Base-by-base conservation (phyloP, 1,140 invertebrate species). In the Pseudomyrmex gracilis region DNA sequence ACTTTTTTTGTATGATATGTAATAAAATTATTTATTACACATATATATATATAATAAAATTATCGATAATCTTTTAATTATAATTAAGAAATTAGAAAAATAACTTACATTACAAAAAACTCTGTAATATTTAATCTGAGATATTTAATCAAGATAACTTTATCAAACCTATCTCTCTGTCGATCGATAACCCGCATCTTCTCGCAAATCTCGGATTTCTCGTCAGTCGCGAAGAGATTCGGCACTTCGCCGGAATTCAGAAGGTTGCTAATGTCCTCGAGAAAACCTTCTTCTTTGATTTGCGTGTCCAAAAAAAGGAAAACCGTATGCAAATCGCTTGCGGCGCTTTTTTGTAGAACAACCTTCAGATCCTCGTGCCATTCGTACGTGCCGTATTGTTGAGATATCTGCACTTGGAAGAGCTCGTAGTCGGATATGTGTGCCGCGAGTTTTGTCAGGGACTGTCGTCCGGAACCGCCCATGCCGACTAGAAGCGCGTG, bases 381-480 rank as follows among this genome's bases (percentile, higher is more conserved):
- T 91, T 99, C 98, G 63, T 95, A 95, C 4, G 95, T 94, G 1
- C 97, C 97, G 93, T 99, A 99, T 43, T 96, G 96, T 91, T 97
- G 96, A 51, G 97, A 97, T 91, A 99, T 98, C 95, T 99, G 98
- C 45, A 99, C 97, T 96, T 98, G 95, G 91, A 98, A 98, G 1
- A 99, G 94, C 89, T 99, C 98, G 94, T 98, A 98, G 92, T 99
- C 98, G 63, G 97, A 97, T 93, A 99, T 99, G 92, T 99, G 98
- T 10, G 98, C 96, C 17, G 98, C 98, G 67, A 99, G 95, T 49
- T 97, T 95, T 0, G 98, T 97, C 53, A 99, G 95, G 24, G 98
- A 98, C 94, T 99, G 98, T 67, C 98, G 95, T 24, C 98, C 98
- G 57, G 98, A 98, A 84, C 98, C 98, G 34, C 98, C 98, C 63